Conservation (phyloP, 2,113 vertebrate genomes). For the Tachysurus fulvidraco region DNA sequence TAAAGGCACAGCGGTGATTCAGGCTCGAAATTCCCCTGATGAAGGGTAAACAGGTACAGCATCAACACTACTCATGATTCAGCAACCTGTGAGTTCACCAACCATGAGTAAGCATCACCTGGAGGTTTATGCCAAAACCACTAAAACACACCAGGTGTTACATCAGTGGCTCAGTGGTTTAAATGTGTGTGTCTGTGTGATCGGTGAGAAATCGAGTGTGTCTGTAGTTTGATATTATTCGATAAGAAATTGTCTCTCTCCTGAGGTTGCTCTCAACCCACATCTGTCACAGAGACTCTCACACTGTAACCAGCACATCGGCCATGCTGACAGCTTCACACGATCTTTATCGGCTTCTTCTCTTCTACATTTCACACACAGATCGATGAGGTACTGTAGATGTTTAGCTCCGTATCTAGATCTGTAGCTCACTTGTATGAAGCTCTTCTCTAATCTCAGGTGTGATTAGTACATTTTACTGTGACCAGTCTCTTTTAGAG, state of each 20-base stretch:
- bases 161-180: background rate
- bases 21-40: background rate
- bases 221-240: background rate
- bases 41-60: background rate
- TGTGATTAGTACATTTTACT: background rate
- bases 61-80: background rate
- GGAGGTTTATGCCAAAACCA: background rate
- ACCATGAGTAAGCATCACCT: background rate
- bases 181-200: background rate
- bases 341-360: background rate
- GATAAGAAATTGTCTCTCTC: background rate
- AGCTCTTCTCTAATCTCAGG: background rate
- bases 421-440: background rate
- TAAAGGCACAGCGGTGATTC: background rate
- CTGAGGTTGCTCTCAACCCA: background rate
- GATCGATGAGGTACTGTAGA: fast-evolving
- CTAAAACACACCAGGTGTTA: background rate
- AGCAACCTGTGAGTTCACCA: background rate
- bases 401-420: background rate
- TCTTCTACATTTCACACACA: background rate
- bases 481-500: background rate
- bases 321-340: background rate
- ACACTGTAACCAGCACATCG: background rate
- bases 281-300: background rate
- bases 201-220: background rate